phyloP scores from a whole-genome alignment of 2,113 vertebrate species.

The Furnarius figulus region DNA sequence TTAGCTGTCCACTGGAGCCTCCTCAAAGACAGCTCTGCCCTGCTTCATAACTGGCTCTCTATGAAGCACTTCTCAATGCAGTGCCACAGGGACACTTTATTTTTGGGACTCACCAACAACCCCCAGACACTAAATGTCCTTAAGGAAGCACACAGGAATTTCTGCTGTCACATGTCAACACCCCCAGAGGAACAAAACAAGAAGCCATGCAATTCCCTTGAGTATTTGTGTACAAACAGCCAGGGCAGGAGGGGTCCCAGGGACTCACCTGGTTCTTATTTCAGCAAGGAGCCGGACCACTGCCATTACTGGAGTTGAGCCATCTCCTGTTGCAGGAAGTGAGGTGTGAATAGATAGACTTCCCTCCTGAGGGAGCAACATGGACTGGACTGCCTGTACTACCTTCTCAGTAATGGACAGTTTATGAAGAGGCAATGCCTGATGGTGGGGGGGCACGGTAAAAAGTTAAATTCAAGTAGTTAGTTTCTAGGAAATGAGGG shows the following conservation, averaged over 20 bases:
- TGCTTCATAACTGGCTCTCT: neutral
- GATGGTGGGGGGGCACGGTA: constrained; percentile 69
- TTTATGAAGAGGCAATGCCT: constrained; percentile 98
- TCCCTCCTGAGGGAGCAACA: constrained; percentile 98
- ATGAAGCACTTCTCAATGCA: neutral
- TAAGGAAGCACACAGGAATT: neutral
- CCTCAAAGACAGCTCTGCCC: neutral
- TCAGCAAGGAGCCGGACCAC: constrained; percentile 94
- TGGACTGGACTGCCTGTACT: constrained; percentile 98
- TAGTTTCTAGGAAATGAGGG: constrained; percentile 78
- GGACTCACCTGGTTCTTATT: constrained; percentile 92
- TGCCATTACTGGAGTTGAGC: constrained; percentile 96
- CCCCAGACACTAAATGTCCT: neutral
- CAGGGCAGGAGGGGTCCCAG: neutral
- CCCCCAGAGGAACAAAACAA: neutral
- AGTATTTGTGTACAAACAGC: neutral
- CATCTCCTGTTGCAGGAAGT: constrained; percentile 95
- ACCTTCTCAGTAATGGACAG: constrained; percentile 99
- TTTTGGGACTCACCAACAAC: neutral
- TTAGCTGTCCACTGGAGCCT: neutral
- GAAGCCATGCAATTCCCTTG: neutral
- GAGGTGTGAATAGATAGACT: constrained; percentile 98
- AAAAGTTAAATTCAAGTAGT: constrained; percentile 78
- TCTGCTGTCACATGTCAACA: neutral
- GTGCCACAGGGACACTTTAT: neutral